A percentile compares a stretch with the other conserved stretches of the same genome.
Conservation (phyloP, 1,140 invertebrate species). For the Drosophila pectinifera region DNA sequence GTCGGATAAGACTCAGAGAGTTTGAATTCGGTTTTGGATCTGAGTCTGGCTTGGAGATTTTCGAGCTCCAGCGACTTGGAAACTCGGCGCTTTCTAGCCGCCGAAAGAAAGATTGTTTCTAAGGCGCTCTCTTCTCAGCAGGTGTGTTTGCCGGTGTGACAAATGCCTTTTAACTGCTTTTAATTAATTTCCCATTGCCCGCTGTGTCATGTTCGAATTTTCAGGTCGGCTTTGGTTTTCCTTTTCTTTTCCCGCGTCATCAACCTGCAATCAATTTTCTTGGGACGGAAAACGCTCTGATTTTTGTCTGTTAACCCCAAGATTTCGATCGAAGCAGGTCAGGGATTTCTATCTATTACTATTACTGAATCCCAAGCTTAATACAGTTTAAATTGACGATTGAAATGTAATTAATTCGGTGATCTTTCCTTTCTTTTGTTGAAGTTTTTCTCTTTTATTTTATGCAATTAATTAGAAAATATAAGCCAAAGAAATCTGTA, state of each 20-base stretch:
- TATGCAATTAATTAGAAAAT: neutral
- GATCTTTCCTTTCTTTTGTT: too few species aligned
- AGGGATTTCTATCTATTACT: neutral
- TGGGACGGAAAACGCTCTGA: neutral
- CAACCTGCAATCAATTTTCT: constrained; percentile 27
- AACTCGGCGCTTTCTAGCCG: constrained; percentile 32
- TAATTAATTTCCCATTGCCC: constrained; percentile 60
- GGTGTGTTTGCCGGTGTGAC: constrained; percentile 54
- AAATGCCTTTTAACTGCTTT: constrained; percentile 68
- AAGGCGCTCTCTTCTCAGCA: constrained; percentile 46
- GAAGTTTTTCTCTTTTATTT: neutral
- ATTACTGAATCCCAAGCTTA: neutral
- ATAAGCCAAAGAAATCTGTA: neutral
- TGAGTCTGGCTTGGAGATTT: constrained; percentile 8
- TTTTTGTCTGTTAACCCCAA: neutral
- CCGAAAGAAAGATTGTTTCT: too few species aligned
- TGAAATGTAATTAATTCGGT: too few species aligned
- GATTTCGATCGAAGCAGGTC: neutral
- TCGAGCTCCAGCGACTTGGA: constrained; percentile 29
- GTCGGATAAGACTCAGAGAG: constrained; percentile 61
- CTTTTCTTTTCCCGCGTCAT: constrained; percentile 34
- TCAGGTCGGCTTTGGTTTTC: constrained; percentile 28
- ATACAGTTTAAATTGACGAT: too few species aligned
- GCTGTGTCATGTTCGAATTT: constrained; percentile 52
- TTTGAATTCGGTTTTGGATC: constrained; percentile 10